Conservation (phyloP, 2,888 invertebrate genomes). For the Brassicogethes aeneus region DNA sequence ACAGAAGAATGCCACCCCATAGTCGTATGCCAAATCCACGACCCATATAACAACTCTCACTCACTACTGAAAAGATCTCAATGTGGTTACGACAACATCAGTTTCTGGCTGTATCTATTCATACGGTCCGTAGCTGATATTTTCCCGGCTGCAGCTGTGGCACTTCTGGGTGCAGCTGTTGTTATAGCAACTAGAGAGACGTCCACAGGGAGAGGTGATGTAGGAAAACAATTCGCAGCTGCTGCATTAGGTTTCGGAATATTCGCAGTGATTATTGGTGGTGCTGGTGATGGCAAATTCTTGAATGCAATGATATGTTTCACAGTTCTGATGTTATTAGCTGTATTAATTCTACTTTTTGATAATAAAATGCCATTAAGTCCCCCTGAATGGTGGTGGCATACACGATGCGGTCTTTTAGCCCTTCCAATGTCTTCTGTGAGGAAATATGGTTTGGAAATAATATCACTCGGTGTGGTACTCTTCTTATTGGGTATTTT, state of each 20-base stretch:
- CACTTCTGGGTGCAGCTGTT: slow-evolving; percentile 56
- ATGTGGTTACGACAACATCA: slow-evolving; percentile 61
- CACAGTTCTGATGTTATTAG: slow-evolving; percentile 51
- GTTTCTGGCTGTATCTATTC: slow-evolving; percentile 62
- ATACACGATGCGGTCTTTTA: slow-evolving; percentile 66
- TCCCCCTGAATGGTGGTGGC: slow-evolving; percentile 85
- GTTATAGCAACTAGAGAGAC: slow-evolving; percentile 79
- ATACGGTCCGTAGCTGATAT: slow-evolving; percentile 66
- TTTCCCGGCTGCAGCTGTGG: slow-evolving; percentile 63
- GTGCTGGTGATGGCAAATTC: slow-evolving; percentile 38
- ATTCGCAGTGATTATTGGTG: slow-evolving; percentile 53
- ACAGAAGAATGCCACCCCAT: slow-evolving; percentile 50
- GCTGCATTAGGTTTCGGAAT: slow-evolving; percentile 66
- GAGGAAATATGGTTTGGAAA: slow-evolving; percentile 66
- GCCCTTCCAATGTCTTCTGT: slow-evolving; percentile 74
- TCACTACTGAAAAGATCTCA: slow-evolving; percentile 60
- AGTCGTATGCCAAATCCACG: slow-evolving; percentile 60
- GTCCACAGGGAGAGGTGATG: slow-evolving; percentile 68
- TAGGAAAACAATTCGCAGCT: slow-evolving; percentile 68
- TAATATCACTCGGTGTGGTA: slow-evolving; percentile 58
- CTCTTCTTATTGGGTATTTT: slow-evolving; percentile 63
- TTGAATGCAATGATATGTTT: slow-evolving; percentile 48
- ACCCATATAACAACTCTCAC: slow-evolving; percentile 58
- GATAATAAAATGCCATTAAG: slow-evolving; percentile 67
- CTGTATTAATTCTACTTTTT: slow-evolving; percentile 50